phyloP scores from a whole-genome alignment of 2,888 invertebrate genomes.

The Arenicola marina region DNA sequence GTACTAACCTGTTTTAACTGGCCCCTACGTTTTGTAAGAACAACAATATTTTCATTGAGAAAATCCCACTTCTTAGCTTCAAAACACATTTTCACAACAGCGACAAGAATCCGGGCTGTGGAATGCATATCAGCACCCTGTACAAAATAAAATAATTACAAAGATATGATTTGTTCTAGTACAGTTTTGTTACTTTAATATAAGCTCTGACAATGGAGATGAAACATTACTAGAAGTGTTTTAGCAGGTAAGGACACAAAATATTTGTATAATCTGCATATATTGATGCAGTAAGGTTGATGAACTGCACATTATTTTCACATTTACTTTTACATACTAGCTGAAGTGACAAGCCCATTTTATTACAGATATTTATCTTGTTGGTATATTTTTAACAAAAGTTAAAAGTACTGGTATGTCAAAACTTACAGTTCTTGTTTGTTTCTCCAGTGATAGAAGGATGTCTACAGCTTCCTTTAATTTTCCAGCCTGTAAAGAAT shows the following conservation, averaged over 20 bases:
- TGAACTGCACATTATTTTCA: too few species aligned
- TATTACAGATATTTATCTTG: too few species aligned
- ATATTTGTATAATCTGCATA: too few species aligned
- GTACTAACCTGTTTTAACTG: conserved; percentile 76
- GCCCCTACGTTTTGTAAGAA: conserved; percentile 89
- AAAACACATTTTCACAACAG: conserved; percentile 84
- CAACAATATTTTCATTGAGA: conserved; percentile 88
- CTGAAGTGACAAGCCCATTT: too few species aligned
- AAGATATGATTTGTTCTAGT: too few species aligned
- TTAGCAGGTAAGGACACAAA: too few species aligned
- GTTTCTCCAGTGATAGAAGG: conserved; percentile 89
- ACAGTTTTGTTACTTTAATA: too few species aligned
- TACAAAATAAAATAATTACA: conserved; percentile 26
- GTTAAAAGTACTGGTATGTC: background rate
- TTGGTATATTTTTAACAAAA: too few species aligned
- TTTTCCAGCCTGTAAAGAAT: conserved; percentile 72
- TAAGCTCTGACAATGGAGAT: too few species aligned
- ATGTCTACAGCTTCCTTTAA: conserved; percentile 92
- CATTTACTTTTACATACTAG: too few species aligned
- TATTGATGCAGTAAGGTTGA: too few species aligned
- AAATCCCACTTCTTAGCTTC: conserved; percentile 91
- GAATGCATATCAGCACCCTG: conserved; percentile 94
- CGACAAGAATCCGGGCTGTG: conserved; percentile 88
- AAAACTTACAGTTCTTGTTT: conserved; percentile 81
- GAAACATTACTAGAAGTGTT: too few species aligned